Base-by-base conservation (phyloP, 92 coral and sea anemone species). In the Porites cylindrica region DNA sequence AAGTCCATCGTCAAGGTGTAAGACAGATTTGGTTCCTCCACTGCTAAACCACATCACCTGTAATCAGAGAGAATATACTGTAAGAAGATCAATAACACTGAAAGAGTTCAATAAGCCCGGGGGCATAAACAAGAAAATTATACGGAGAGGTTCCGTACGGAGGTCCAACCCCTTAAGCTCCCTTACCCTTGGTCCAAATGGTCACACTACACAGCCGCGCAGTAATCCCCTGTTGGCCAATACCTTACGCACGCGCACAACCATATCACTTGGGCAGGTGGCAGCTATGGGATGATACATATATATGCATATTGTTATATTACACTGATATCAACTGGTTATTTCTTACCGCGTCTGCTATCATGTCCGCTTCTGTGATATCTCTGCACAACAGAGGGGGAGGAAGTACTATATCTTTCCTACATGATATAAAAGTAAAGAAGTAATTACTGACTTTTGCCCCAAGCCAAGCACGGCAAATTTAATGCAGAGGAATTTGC, bases 11-110 rank as follows among this genome's bases (percentile, higher is more conserved):
- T 96, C 94, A 38, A 80, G 61, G 80, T 96, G 99, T 66, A 96
- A 90, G 61, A 94, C 98, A 76, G 99, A 96, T 88, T 96, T 96
- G 17, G 98, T 96, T 26, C 98, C 98, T 72, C 98, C 98, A 87
- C 96, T 96, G 68, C 98, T 96, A 79, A 96, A 96, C 99, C 99
- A 96, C 95, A 96, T 94, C 62, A 94, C 94, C 99, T 96, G 82
- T 10, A 77, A 26, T 12, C 6, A 71, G 51, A 78, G 7, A 52
- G 11, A 6, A 50, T 47, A 50, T 10, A 21, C 18, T 16, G 19
- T 12, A 73, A 32, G 38, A 29, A 29, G 14, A 3, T 5, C 19
- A 26, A 8, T 29, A 13, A 72, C 13, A 38, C 43, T 56, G 23
- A 4, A 5, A 23, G n/a, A 18, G 51, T 69, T 13, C 6, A 8